Evolutionary conservation across 2,888 invertebrate species (phyloP).

Genomic region (Rotaria sp.): DNA sequence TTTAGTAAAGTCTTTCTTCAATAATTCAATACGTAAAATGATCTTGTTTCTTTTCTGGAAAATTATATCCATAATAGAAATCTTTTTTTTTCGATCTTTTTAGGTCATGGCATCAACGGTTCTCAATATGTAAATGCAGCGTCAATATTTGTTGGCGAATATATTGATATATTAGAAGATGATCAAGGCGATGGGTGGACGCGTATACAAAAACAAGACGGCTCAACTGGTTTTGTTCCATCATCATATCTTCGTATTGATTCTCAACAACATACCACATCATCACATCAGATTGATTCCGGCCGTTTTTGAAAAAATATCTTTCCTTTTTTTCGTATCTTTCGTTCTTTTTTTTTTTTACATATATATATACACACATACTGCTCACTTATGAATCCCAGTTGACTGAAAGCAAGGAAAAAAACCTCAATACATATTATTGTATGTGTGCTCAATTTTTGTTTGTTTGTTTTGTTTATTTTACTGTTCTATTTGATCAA

Average conservation of each 20-base stretch:
- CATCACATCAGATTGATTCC: not conserved
- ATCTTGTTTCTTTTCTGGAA: no score
- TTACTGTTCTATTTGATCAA: not conserved
- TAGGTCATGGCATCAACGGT: not conserved
- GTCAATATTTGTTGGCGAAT: constrained; percentile 33
- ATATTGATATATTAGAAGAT: constrained; percentile 37
- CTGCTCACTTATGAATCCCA: not conserved
- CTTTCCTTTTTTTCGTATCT: not conserved
- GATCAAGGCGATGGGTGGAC: constrained; percentile 41
- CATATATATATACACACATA: not conserved
- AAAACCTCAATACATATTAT: not conserved
- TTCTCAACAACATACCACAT: not conserved
- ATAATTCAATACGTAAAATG: no score
- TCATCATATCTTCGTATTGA: constrained; percentile 37
- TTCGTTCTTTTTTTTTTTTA: not conserved
- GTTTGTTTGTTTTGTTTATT: not conserved
- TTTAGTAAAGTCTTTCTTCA: no score
- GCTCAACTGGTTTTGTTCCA: constrained; percentile 37
- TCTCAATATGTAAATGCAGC: constrained; percentile 31
- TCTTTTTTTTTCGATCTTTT: not conserved
- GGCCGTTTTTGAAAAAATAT: constrained; percentile 10
- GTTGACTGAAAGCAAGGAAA: not conserved
- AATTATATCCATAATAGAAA: not conserved
- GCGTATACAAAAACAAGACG: constrained; percentile 30
- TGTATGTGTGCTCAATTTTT: constrained; percentile 4